These are phyloP conservation scores for Parnassius glacialis DNA, from an alignment of 2,888 invertebrate genomes.

Conservation along the genomic window DNA sequence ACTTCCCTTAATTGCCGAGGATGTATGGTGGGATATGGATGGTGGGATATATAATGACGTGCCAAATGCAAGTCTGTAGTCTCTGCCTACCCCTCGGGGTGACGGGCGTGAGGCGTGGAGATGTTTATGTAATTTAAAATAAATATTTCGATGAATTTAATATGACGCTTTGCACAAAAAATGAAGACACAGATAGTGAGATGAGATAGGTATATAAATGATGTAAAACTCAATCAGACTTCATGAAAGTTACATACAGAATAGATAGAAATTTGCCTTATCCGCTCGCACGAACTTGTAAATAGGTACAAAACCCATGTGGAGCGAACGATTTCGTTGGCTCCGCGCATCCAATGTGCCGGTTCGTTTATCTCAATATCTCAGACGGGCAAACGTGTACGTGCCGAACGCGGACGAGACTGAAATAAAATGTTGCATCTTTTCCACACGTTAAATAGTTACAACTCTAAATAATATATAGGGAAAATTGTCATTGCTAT, in stretches of 20 bases:
- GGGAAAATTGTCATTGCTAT: not conserved
- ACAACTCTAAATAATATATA: conserved; percentile 2
- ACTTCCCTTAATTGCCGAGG: too few species aligned
- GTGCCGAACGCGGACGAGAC: conserved; percentile 47
- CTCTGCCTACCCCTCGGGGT: too few species aligned
- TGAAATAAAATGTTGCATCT: conserved; percentile 45
- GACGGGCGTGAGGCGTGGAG: too few species aligned
- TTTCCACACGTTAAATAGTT: conserved; percentile 17
- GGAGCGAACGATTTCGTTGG: conserved; percentile 25
- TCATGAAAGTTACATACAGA: conserved; percentile 11
- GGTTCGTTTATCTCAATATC: conserved; percentile 74
- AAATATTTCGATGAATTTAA: not conserved
- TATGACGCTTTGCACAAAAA: not conserved
- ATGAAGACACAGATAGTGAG: too few species aligned
- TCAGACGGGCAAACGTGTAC: conserved; percentile 49
- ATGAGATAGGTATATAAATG: not conserved
- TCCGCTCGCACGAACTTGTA: conserved; percentile 23
- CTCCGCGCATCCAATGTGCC: conserved; percentile 41
- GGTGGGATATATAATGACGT: too few species aligned
- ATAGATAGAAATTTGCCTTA: conserved; percentile 16
- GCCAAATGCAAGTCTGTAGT: too few species aligned
- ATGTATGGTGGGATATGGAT: too few species aligned
- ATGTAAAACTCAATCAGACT: conserved; percentile 2
- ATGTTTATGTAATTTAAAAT: too few species aligned
- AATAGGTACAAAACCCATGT: conserved; percentile 26